These are phyloP conservation scores for Hydrotaea cyrtoneurina DNA, from an alignment of 2,888 invertebrate species.

Conservation along the genomic window DNA sequence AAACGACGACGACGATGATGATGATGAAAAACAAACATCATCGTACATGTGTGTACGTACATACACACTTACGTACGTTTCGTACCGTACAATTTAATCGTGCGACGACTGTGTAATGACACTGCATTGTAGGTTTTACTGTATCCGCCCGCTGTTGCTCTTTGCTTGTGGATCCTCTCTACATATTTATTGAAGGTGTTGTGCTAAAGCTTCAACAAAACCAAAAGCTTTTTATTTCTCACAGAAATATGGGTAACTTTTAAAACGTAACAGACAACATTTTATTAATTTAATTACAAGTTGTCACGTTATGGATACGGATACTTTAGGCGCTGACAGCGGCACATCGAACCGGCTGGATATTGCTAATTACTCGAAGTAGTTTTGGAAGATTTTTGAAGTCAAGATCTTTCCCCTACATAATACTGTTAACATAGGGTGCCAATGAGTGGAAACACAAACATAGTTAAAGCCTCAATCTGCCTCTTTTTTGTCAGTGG, in stretches of 20 bases:
- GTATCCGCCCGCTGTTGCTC: neutral
- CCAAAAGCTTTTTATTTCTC: neutral
- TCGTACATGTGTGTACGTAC: neutral
- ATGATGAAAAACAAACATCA: neutral
- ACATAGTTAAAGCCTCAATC: too few relatives aligned
- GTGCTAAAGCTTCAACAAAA: neutral
- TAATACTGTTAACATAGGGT: too few relatives aligned
- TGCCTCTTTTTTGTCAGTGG: too few relatives aligned
- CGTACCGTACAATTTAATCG: conserved; percentile 19
- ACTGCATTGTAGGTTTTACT: conserved; percentile 6
- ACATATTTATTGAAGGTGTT: neutral
- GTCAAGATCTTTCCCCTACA: too few relatives aligned
- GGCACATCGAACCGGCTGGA: too few relatives aligned
- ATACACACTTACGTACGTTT: neutral
- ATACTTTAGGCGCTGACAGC: neutral
- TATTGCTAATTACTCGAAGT: too few relatives aligned
- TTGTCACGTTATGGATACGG: conserved; percentile 38
- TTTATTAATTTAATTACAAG: conserved; percentile 46
- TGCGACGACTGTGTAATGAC: conserved; percentile 31
- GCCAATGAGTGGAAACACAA: too few relatives aligned
- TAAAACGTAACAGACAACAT: conserved; percentile 17
- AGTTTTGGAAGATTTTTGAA: too few relatives aligned
- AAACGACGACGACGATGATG: neutral
- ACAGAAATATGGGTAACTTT: neutral
- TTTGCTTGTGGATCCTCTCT: neutral